Evolutionary conservation across 2,797 vertebrate species (phyloP), one percentile per base, ranked within the genome.

Genomic region (Kryptolebias ocellatus): DNA sequence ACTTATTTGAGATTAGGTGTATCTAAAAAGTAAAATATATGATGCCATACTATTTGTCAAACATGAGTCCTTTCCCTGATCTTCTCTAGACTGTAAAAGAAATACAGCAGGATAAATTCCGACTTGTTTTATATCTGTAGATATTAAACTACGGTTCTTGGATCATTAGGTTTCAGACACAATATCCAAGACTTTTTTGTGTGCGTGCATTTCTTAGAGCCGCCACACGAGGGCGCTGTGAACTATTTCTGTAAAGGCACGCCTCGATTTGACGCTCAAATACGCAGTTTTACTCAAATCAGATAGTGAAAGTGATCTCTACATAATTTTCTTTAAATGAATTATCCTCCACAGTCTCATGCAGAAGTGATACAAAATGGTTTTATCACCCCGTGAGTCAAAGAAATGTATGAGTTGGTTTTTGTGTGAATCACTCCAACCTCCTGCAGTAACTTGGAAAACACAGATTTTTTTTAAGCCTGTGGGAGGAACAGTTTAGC

Each of bases 211-310:
- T 72, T 58, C 44, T 57, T 56, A 34, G 17, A 84, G 57, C 51
- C 53, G 12, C 90, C 91, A 92, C 84, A 17, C 60, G 91, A 80
- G 89, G 90, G 89, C 88, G 77, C 78, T 90, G 68, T 87, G 53
- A 81, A 79, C 84, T 87, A 65, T 75, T 76, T 81, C 55, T 76
- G 60, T 18, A 46, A 34, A 59, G 57, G 65, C 1, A 28, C 15
- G 27, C 8, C 29, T 61, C 29, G 53, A 12, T 53, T 49, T 52
- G 24, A 42, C 72, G 37, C 61, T 60, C 11, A 44, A 9, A 44
- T 47, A 31, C 64, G 7, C 10, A 20, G 27, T 64, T 31, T 53
- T 18, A 52, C 10, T n/a, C 17, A 55, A 37, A 31, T 47, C 42
- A 34, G 57, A 56, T 72, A 11, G 1, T 24, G 20, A 34, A 63